Evolutionary conservation across 2,113 vertebrate genomes (phyloP).

Genomic region (Syngnathus floridae): DNA sequence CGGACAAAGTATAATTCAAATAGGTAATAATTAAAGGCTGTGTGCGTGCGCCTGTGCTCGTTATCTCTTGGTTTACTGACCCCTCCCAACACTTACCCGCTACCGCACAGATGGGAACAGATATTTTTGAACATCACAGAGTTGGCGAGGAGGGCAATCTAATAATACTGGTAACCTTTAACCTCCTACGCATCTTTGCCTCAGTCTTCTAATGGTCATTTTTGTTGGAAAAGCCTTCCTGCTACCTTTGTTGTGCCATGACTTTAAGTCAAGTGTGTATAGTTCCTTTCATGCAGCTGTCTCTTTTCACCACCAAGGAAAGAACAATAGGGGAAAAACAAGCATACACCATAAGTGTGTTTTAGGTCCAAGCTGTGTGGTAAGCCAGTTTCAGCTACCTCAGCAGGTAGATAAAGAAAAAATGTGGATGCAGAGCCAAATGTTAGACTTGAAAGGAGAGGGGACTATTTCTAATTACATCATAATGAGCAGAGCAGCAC

Average conservation of each 20-base stretch:
- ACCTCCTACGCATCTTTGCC: neutral
- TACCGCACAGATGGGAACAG: slow-evolving; percentile 42
- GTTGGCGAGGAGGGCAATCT: slow-evolving; percentile 12
- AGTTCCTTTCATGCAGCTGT: neutral
- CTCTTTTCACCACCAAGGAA: slow-evolving; percentile 5
- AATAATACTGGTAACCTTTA: slow-evolving; percentile 18
- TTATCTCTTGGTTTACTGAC: neutral
- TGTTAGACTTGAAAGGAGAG: slow-evolving; percentile 38
- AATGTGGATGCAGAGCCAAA: slow-evolving; percentile 25
- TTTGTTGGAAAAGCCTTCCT: neutral
- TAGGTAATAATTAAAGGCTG: too few relatives aligned
- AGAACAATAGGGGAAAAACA: neutral
- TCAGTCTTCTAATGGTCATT: slow-evolving; percentile 11
- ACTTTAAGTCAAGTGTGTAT: slow-evolving; percentile 1
- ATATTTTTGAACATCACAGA: slow-evolving; percentile 22
- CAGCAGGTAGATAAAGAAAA: slow-evolving; percentile 26
- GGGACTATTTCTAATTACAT: slow-evolving; percentile 46
- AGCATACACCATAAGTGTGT: slow-evolving; percentile 12
- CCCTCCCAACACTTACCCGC: neutral
- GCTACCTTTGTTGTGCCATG: neutral
- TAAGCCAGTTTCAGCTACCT: slow-evolving; percentile 30
- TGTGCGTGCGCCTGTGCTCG: neutral
- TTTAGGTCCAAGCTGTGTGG: slow-evolving; percentile 15
- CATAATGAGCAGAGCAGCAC: slow-evolving; percentile 44
- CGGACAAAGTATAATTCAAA: neutral